These are phyloP conservation scores for Ischnura elegans DNA, from an alignment of 2,888 invertebrate genomes.

Conservation along the genomic window DNA sequence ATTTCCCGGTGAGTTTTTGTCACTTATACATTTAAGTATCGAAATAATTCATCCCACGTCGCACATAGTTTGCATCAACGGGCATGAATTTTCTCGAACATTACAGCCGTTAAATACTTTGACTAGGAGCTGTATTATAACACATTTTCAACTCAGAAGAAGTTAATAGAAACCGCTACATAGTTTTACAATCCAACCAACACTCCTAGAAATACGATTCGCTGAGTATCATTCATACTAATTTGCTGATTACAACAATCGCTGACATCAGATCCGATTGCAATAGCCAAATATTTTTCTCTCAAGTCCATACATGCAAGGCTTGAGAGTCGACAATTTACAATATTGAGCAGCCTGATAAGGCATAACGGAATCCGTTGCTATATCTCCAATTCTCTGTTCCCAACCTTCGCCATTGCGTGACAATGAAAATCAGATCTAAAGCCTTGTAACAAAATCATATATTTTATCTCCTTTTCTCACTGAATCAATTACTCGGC, in stretches of 20 bases:
- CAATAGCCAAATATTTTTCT: background rate
- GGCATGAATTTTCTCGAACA: too few relatives aligned
- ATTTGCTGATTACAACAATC: background rate
- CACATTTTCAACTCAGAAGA: too few relatives aligned
- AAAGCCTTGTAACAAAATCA: background rate
- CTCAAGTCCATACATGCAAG: background rate
- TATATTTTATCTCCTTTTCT: background rate
- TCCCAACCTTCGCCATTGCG: background rate
- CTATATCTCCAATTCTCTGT: background rate
- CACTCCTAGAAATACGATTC: background rate
- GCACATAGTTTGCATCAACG: too few relatives aligned
- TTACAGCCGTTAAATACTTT: too few relatives aligned
- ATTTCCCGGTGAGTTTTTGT: too few relatives aligned
- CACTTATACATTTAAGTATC: too few relatives aligned
- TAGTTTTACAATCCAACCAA: too few relatives aligned
- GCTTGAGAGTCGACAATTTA: background rate
- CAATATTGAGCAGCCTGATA: background rate
- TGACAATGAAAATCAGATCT: background rate
- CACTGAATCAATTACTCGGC: background rate
- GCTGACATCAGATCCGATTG: background rate
- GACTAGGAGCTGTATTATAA: too few relatives aligned
- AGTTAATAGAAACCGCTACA: too few relatives aligned
- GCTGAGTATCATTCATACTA: background rate
- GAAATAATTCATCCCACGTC: too few relatives aligned
- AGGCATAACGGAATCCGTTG: background rate